Conservation (phyloP, 2,797 vertebrate species). For the Catostomus latipinnis region DNA sequence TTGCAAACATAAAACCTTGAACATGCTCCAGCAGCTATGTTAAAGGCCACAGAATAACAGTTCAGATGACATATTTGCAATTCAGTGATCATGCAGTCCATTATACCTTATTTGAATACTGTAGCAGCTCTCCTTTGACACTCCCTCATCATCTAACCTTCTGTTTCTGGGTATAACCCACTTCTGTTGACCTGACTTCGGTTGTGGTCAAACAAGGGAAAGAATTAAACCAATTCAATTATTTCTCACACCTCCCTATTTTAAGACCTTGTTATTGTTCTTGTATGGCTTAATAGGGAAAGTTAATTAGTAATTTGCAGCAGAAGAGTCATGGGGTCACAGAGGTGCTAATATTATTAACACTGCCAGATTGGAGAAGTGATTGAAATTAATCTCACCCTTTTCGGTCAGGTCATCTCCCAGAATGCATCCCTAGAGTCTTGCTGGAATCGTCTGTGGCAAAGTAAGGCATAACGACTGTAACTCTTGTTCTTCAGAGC, state of each 20-base stretch:
- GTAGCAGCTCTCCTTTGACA: not conserved
- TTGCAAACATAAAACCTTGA: slow-evolving; percentile 6
- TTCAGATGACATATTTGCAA: not conserved
- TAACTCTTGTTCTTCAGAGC: not conserved
- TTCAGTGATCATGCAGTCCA: not conserved
- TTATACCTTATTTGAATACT: slow-evolving; percentile 3
- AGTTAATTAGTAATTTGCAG: slow-evolving; percentile 68
- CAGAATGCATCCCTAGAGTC: slow-evolving; percentile 42
- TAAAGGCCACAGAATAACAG: not conserved
- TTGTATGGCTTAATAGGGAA: slow-evolving; percentile 66
- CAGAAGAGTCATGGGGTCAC: slow-evolving; percentile 64
- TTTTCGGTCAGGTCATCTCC: slow-evolving; percentile 45
- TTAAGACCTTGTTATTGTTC: slow-evolving; percentile 49
- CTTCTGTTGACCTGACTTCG: slow-evolving; percentile 16
- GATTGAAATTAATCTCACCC: slow-evolving; percentile 68
- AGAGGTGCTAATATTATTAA: slow-evolving; percentile 69
- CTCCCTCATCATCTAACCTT: slow-evolving; percentile 9
- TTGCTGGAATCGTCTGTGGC: not conserved
- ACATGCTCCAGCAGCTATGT: not conserved
- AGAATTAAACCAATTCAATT: slow-evolving; percentile 57
- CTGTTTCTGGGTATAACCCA: slow-evolving; percentile 9
- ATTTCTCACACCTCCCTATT: slow-evolving; percentile 51
- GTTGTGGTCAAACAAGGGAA: slow-evolving; percentile 16
- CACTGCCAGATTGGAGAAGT: slow-evolving; percentile 66
- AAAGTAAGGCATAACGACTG: slow-evolving; percentile 12